Evolutionary conservation across 2,797 vertebrate species (phyloP).

Genomic region (Helostoma temminkii): DNA sequence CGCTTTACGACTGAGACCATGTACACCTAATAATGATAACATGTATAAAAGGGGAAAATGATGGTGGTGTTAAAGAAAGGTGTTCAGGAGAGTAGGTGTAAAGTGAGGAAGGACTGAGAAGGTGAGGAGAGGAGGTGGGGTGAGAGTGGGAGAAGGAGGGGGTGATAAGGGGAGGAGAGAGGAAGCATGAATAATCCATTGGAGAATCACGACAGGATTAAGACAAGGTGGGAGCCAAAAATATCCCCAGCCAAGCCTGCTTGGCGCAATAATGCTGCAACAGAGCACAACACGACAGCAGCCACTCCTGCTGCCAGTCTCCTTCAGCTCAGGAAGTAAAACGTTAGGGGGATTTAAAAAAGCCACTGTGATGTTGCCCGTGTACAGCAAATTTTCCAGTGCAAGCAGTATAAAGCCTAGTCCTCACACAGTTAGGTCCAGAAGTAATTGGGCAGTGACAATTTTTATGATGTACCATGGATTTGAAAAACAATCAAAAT

Average conservation of each 20-base stretch:
- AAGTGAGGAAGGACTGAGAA: constrained; percentile 24
- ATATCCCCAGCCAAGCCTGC: constrained; percentile 69
- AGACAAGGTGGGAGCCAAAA: constrained; percentile 76
- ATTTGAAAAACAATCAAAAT: no score
- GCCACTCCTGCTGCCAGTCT: constrained; percentile 69
- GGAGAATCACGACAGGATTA: constrained; percentile 76
- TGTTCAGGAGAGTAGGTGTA: constrained; percentile 19
- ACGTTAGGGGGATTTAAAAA: constrained; percentile 51
- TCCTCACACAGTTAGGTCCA: no score
- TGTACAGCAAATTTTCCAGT: constrained; percentile 43
- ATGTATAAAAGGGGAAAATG: constrained; percentile 20
- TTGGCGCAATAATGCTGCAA: constrained; percentile 67
- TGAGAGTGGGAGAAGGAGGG: constrained; percentile 17
- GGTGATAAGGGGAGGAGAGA: constrained; percentile 24
- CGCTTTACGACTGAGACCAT: background rate
- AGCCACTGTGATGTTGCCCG: constrained; percentile 42
- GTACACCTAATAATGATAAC: constrained; percentile 25
- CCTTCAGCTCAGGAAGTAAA: constrained; percentile 65
- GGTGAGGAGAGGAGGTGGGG: constrained; percentile 41
- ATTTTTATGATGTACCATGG: no score
- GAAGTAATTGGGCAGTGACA: no score
- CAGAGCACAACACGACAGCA: constrained; percentile 65
- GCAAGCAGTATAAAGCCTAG: background rate
- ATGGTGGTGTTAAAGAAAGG: constrained; percentile 25
- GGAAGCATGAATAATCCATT: constrained; percentile 74